A percentile compares a stretch with the other conserved stretches of the same genome.
phyloP scores from a whole-genome alignment of 2,888 invertebrate genomes.

The Cryptophagus acutangulus region DNA sequence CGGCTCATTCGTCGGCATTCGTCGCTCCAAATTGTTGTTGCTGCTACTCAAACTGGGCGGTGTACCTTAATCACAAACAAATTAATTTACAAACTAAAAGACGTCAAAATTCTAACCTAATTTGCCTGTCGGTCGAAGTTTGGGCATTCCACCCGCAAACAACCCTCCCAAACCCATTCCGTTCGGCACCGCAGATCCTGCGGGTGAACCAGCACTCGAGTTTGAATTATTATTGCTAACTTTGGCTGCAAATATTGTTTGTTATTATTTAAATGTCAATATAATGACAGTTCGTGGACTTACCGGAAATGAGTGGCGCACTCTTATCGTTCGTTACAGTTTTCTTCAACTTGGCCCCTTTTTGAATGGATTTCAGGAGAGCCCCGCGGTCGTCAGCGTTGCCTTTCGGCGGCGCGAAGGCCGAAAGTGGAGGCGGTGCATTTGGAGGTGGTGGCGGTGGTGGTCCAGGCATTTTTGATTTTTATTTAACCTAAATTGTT shows the following conservation, averaged over 20 bases:
- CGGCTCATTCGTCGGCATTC: slow-evolving; percentile 22
- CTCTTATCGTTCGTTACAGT: slow-evolving; percentile 88
- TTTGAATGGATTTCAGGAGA: slow-evolving; percentile 75
- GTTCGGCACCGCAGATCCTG: slow-evolving; percentile 24
- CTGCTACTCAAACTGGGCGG: slow-evolving; percentile 16
- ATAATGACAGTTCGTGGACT: slow-evolving; percentile 28
- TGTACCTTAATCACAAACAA: slow-evolving; percentile 15
- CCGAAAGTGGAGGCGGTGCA: slow-evolving; percentile 60
- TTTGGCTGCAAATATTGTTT: slow-evolving; percentile 65
- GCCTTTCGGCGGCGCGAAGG: slow-evolving; percentile 50
- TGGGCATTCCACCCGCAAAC: slow-evolving; percentile 80
- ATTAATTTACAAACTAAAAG: background rate
- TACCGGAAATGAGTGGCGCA: slow-evolving; percentile 71
- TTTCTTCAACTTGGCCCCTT: slow-evolving; percentile 77
- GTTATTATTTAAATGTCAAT: background rate
- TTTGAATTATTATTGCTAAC: slow-evolving; percentile 31
- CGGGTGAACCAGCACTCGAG: background rate
- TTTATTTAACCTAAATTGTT: no score
- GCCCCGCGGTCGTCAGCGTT: slow-evolving; percentile 62
- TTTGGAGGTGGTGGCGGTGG: slow-evolving; percentile 64
- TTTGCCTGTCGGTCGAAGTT: slow-evolving; percentile 65
- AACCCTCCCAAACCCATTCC: slow-evolving; percentile 61
- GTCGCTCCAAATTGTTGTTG: slow-evolving; percentile 14
- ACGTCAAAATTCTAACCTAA: slow-evolving; percentile 27
- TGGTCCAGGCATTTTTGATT: slow-evolving; percentile 52